phyloP scores from a whole-genome alignment of 2,113 vertebrate species.

The Formicarius rufipectus region DNA sequence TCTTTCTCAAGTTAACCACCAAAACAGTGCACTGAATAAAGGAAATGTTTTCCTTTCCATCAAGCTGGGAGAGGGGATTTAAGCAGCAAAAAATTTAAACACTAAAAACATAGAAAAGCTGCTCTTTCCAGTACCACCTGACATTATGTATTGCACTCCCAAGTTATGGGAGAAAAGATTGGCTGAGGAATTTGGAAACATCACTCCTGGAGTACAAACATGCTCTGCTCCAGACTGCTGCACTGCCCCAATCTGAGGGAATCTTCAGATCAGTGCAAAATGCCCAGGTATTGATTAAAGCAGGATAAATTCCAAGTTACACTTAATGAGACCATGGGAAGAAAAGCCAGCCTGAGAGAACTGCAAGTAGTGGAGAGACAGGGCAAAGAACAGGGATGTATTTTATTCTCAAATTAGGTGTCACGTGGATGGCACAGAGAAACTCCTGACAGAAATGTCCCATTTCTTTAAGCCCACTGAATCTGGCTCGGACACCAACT shows the following conservation, averaged over 20 bases:
- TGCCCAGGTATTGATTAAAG: neutral
- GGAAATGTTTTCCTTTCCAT: neutral
- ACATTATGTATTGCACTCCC: neutral
- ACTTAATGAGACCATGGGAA: neutral
- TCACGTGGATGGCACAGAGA: neutral
- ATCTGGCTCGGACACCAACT: neutral
- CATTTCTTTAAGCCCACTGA: neutral
- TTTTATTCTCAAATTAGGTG: neutral
- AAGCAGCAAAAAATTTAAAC: neutral
- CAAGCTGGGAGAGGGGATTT: neutral
- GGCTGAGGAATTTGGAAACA: neutral
- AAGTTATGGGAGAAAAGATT: neutral
- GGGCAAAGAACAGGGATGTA: neutral
- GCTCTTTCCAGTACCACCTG: neutral
- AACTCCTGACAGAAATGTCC: neutral
- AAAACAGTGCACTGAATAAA: neutral
- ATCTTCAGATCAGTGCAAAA: neutral
- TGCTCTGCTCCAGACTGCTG: neutral
- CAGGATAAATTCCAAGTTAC: neutral
- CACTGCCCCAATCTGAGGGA: neutral
- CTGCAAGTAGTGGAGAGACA: neutral
- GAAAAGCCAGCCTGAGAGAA: neutral
- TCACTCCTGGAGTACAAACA: fast-evolving
- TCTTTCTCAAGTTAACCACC: neutral
- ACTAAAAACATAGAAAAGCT: neutral